Evolutionary conservation across 2,888 invertebrate genomes (phyloP).

Genomic region (Subacronicta megacephala): DNA sequence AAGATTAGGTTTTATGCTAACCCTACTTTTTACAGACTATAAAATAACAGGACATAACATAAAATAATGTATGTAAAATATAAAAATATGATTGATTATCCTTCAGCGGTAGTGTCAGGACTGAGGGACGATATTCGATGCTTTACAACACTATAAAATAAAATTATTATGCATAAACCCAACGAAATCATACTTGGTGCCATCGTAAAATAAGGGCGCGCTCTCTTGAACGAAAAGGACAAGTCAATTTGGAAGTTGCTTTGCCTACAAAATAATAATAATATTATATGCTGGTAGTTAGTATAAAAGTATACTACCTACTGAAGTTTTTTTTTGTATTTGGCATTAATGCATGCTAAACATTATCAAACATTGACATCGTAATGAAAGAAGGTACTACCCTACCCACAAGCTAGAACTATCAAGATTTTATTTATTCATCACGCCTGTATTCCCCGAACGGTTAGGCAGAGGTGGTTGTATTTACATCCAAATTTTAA

Average conservation of each 20-base stretch:
- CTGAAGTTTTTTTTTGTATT: too few relatives aligned
- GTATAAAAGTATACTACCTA: too few relatives aligned
- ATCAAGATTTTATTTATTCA: too few relatives aligned
- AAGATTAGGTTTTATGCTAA: not conserved
- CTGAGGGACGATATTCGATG: conserved; percentile 16
- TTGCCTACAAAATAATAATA: not conserved
- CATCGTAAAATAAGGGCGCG: conserved; percentile 37
- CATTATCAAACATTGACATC: too few relatives aligned
- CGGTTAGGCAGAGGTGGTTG: too few relatives aligned
- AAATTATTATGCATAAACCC: conserved; percentile 38
- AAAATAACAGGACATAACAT: conserved; percentile 15
- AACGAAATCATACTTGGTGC: conserved; percentile 36
- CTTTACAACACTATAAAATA: conserved; percentile 48
- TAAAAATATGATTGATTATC: conserved; percentile 42
- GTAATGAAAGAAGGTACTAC: too few relatives aligned
- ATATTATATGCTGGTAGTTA: too few relatives aligned
- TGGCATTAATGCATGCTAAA: too few relatives aligned
- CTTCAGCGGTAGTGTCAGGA: conserved; percentile 1
- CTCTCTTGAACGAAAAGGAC: conserved; percentile 12
- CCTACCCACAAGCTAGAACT: too few relatives aligned
- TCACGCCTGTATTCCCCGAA: too few relatives aligned
- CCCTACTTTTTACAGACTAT: conserved; percentile 10
- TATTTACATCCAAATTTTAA: too few relatives aligned
- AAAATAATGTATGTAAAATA: conserved; percentile 16
- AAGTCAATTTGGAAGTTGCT: not conserved